Conservation (phyloP, 2,888 invertebrate genomes). For the Punctoribates punctum region DNA sequence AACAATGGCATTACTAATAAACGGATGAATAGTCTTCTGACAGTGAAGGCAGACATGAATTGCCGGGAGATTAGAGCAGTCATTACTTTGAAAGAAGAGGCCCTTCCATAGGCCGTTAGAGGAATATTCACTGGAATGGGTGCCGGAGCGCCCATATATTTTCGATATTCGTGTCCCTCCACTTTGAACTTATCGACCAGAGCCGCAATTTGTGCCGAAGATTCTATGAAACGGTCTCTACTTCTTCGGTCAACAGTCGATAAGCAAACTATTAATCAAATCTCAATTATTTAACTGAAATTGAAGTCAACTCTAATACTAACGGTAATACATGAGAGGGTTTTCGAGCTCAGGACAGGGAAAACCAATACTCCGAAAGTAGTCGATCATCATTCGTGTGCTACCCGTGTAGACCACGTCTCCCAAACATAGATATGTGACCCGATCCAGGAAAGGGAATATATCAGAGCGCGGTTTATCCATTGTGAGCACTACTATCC, state of each 20-base stretch:
- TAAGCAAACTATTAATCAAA: conserved; percentile 62
- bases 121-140: conserved; percentile 64
- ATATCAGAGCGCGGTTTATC: conserved; percentile 92
- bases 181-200: conserved; percentile 84
- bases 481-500: conserved; percentile 84
- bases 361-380: conserved; percentile 91
- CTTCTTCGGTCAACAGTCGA: conserved; percentile 75
- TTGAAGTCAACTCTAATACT: conserved; percentile 55
- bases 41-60: conserved; percentile 53
- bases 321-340: conserved; percentile 95
- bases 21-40: conserved; percentile 71
- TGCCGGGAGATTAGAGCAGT: conserved; percentile 59
- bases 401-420: conserved; percentile 64
- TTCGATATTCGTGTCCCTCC: conserved; percentile 73
- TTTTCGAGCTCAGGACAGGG: conserved; percentile 95
- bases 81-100: conserved; percentile 65
- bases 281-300: background rate
- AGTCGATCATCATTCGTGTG: conserved; percentile 85
- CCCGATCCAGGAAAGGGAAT: conserved; percentile 87
- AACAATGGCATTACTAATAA: conserved; percentile 64
- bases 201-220: conserved; percentile 86
- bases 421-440: conserved; percentile 76
- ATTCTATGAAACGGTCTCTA: conserved; percentile 84
- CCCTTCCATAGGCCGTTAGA: conserved; percentile 68
- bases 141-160: conserved; percentile 55